phyloP scores from a whole-genome alignment of 1,140 invertebrate species.

The Aphis gossypii region DNA sequence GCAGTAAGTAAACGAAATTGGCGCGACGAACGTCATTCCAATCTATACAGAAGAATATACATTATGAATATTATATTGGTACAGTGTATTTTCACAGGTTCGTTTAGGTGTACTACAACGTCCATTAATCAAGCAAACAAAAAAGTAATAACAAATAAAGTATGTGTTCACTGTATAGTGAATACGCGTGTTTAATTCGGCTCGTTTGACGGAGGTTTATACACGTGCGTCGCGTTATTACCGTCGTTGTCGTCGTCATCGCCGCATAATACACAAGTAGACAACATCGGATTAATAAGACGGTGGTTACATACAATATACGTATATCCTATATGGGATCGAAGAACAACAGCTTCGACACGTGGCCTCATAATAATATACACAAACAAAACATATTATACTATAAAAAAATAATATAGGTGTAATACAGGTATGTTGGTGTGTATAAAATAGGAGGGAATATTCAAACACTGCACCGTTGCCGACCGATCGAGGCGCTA shows the following conservation, averaged over 20 bases:
- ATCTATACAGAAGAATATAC: not conserved
- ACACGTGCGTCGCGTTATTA: constrained; percentile 35
- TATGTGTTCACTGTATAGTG: not conserved
- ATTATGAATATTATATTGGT: not conserved
- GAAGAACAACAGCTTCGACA: constrained; percentile 20
- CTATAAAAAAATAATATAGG: not conserved
- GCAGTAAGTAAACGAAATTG: not conserved
- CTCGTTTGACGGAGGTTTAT: constrained; percentile 48
- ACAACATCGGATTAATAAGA: constrained; percentile 45
- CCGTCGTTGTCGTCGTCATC: not conserved
- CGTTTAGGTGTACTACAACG: not conserved
- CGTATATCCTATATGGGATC: not conserved
- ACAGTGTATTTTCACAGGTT: not conserved
- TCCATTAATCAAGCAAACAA: not conserved
- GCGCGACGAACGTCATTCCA: not conserved
- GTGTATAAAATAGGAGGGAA: not conserved
- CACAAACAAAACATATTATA: constrained; percentile 25
- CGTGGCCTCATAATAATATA: not conserved
- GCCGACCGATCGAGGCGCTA: constrained; percentile 11
- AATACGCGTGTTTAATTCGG: not conserved
- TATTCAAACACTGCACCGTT: not conserved
- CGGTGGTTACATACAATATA: not conserved
- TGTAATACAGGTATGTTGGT: not conserved
- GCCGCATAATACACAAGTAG: not conserved
- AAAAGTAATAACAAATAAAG: constrained; percentile 25